Base-by-base conservation (phyloP, 1,140 invertebrate species). In the Hyles vespertilio region DNA sequence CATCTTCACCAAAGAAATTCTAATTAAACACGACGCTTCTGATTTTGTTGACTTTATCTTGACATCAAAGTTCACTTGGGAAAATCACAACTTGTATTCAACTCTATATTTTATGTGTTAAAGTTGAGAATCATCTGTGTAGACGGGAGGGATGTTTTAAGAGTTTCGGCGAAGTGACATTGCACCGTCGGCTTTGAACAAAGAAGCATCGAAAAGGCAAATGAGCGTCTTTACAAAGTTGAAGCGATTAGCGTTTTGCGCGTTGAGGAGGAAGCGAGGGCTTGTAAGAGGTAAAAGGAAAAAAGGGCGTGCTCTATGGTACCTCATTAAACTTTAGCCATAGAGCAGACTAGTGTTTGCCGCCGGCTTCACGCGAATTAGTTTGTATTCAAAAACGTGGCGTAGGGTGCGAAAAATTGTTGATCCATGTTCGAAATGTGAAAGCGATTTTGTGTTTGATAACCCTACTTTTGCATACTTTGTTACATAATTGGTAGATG, bases 151-250 rank as follows among this genome's bases (percentile, higher is more conserved):
- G 72, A 61, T 73, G 64, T 70, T 77, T 75, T 71, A 66, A 72
- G 73, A 78, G 70, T 79, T 81, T 74, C 66, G 72, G 68, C 67
- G 51, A 79, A 86, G 80, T 77, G 71, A 75, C 75, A 74, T 65
- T 79, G 77, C 77, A 75, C 66, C 74, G 81, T 71, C 81, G 72
- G 64, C 61, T 69, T 70, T 51, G 68, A 77, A 87, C 84, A 87
- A 87, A 69, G 74, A 40, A 32, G 65, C 58, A 77, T 73, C 75
- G 73, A 76, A 85, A 84, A 74, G 79, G 79, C 78, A 82, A 85
- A 84, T 77, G 79, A 79, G 65, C 65, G 60, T 84, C 79, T 82
- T 81, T 74, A 79, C 72, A 82, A 74, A 72, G 67, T 74, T 74
- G 60, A 75, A 73, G 67, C 70, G 76, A 81, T 82, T 77, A 85